These are phyloP conservation scores for Anhinga rufa DNA, from an alignment of 2,113 vertebrate genomes.

Conservation along the genomic window DNA sequence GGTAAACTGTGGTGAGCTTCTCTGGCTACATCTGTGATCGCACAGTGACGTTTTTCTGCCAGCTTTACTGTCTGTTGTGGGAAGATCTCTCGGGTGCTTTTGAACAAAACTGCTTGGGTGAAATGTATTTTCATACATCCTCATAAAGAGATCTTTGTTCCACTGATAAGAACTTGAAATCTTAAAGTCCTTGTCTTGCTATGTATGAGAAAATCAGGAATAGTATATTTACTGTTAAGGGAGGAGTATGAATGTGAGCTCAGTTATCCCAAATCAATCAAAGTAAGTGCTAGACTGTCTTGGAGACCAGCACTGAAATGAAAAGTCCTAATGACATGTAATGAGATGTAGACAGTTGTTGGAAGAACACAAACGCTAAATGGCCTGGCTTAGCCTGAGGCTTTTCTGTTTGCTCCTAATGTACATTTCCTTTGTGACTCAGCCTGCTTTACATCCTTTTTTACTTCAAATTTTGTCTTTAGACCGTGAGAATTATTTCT, in stretches of 20 bases:
- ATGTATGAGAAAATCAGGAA: not conserved
- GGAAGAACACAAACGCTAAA: not conserved
- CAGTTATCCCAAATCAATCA: not conserved
- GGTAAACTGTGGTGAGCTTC: not conserved
- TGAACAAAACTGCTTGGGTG: not conserved
- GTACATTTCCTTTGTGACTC: slow-evolving; percentile 20
- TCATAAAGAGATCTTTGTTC: not conserved
- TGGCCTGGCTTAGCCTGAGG: not conserved
- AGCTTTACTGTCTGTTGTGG: not conserved
- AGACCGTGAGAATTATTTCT: not conserved
- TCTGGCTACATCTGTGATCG: not conserved
- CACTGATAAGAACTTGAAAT: not conserved
- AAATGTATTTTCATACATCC: not conserved
- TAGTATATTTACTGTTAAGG: not conserved
- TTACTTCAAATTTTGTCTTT: not conserved
- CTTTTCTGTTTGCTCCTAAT: not conserved
- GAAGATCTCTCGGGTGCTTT: not conserved
- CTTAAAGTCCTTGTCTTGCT: not conserved
- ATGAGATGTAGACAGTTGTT: not conserved
- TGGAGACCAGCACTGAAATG: not conserved
- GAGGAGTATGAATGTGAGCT: not conserved
- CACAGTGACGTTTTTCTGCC: not conserved
- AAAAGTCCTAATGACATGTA: not conserved
- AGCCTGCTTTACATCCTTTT: slow-evolving; percentile 10
- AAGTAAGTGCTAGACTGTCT: not conserved